Percentiles rank a stretch among this genome's conserved stretches.
phyloP scores from a whole-genome alignment of 2,113 vertebrate species.

The Scartelaos histophorus region DNA sequence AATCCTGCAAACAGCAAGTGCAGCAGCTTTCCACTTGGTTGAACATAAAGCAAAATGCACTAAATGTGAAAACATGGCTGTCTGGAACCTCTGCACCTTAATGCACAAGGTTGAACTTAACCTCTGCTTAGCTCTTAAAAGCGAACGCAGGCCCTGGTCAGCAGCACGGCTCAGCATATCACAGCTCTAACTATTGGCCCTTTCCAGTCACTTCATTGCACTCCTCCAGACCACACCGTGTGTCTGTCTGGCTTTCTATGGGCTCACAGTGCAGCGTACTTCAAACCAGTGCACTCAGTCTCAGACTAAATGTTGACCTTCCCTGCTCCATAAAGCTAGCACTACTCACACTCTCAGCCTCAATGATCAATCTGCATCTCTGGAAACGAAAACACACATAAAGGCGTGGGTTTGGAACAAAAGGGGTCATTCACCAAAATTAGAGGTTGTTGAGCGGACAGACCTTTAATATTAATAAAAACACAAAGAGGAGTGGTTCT shows the following conservation, averaged over 20 bases:
- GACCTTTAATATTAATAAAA: slow-evolving; percentile 23
- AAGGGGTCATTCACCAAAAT: slow-evolving; percentile 53
- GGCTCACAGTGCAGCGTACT: slow-evolving; percentile 40
- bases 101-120: slow-evolving; percentile 29
- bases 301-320: slow-evolving; percentile 33
- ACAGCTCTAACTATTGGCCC: slow-evolving; percentile 46
- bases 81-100: slow-evolving; percentile 58
- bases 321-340: slow-evolving; percentile 60
- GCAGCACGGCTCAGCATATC: slow-evolving; percentile 51
- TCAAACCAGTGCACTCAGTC: slow-evolving; percentile 44
- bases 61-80: slow-evolving; percentile 12
- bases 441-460: slow-evolving; percentile 21
- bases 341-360: slow-evolving; percentile 76
- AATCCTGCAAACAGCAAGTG: slow-evolving; percentile 6
- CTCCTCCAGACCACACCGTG: slow-evolving; percentile 33
- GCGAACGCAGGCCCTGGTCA: slow-evolving; percentile 26
- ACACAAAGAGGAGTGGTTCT: slow-evolving; percentile 10
- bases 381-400: slow-evolving; percentile 68
- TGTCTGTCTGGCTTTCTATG: slow-evolving; percentile 34
- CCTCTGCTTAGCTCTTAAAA: slow-evolving; percentile 34
- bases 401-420: slow-evolving; percentile 38
- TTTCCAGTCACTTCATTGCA: slow-evolving; percentile 43
- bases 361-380: slow-evolving; percentile 75
- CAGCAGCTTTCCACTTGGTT: neutral
- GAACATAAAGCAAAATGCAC: neutral